Evolutionary conservation across 2,113 vertebrate species (phyloP).

Genomic region (Brienomyrus longianalis): DNA sequence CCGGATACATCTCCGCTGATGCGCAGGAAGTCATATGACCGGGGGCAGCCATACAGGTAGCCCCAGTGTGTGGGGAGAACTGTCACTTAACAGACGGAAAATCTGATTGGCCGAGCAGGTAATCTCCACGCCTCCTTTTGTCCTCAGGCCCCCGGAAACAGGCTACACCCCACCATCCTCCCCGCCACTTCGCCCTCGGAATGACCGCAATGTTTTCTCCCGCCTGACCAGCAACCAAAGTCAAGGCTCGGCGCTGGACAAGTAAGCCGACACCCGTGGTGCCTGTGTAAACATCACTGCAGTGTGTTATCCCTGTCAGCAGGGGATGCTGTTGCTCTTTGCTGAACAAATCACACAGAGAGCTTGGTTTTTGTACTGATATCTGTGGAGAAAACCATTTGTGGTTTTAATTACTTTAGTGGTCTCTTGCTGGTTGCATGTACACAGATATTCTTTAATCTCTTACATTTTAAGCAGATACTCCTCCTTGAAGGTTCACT

Average conservation of each 20-base stretch:
- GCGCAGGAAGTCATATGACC: slow-evolving; percentile 87
- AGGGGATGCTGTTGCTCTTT: not conserved
- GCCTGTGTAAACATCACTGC: not conserved
- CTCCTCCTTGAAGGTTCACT: not conserved
- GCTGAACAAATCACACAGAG: not conserved
- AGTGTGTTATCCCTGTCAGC: not conserved
- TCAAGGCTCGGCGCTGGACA: slow-evolving; percentile 89
- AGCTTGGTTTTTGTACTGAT: not conserved
- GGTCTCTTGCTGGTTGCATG: not conserved
- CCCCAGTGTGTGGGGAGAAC: not conserved
- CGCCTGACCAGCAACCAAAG: slow-evolving; percentile 91
- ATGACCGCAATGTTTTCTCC: slow-evolving; percentile 94
- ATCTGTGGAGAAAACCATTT: not conserved
- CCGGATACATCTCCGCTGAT: slow-evolving; percentile 83
- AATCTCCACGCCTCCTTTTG: not conserved
- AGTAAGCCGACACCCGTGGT: slow-evolving; percentile 65
- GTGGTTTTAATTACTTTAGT: not conserved
- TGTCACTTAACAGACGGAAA: slow-evolving; percentile 25
- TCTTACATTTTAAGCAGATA: not conserved
- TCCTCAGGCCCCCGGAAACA: slow-evolving; percentile 72
- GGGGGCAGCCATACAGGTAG: slow-evolving; percentile 76
- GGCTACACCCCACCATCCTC: slow-evolving; percentile 88
- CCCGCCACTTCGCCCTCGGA: slow-evolving; percentile 84
- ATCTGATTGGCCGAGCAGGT: not conserved
- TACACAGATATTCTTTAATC: not conserved